These are phyloP conservation scores for Sebastes reedi DNA, from an alignment of 2,797 vertebrate species.

Conservation along the genomic window DNA sequence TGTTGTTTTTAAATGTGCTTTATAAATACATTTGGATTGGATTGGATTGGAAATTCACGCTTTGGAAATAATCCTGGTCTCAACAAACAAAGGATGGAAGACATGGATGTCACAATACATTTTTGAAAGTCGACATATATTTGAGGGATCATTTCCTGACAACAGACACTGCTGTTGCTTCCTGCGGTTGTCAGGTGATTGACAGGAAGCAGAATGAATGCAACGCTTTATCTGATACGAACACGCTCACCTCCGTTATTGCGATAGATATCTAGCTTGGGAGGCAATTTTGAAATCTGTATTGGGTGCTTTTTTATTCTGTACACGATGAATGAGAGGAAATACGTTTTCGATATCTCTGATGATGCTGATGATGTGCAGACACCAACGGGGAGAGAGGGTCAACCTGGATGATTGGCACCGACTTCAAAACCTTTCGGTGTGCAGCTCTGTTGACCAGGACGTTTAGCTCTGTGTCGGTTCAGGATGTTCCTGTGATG, in stretches of 20 bases:
- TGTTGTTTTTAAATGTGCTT: no score
- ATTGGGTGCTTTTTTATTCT: constrained; percentile 5
- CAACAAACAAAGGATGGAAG: constrained; percentile 9
- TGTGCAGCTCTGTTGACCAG: neutral
- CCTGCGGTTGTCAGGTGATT: constrained; percentile 36
- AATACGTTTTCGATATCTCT: neutral
- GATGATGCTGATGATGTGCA: neutral
- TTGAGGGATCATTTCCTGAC: constrained; percentile 35
- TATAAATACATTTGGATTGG: no score
- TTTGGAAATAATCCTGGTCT: neutral
- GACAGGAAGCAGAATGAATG: constrained; percentile 41
- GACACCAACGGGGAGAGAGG: neutral
- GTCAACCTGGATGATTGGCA: constrained; percentile 15
- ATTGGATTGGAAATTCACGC: no score
- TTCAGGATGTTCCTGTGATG: constrained; percentile 44
- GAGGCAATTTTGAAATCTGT: constrained; percentile 24
- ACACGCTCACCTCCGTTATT: constrained; percentile 21
- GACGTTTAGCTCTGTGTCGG: neutral
- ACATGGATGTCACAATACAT: neutral
- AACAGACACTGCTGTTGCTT: constrained; percentile 17
- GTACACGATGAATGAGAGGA: constrained; percentile 1
- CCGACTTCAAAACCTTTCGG: constrained; percentile 2
- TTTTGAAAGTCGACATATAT: constrained; percentile 10
- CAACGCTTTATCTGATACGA: constrained; percentile 35
- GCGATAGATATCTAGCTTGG: constrained; percentile 38